Conservation (phyloP, 2,888 invertebrate genomes). For the Belgica antarctica region DNA sequence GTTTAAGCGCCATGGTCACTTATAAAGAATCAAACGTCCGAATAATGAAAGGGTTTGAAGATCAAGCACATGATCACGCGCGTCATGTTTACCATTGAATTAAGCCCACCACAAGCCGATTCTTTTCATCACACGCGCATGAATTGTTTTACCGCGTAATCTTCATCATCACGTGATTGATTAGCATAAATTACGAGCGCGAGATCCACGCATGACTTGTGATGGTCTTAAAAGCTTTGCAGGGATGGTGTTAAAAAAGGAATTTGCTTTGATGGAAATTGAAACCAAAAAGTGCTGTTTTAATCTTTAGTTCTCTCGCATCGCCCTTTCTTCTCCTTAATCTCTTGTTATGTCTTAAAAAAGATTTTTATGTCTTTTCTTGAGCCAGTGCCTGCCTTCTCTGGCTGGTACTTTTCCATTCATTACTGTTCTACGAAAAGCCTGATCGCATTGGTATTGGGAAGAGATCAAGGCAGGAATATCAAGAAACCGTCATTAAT, state of each 20-base stretch:
- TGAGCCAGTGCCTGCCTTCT: neutral
- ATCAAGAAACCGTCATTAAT: slow-evolving; percentile 4
- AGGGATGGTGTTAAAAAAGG: neutral
- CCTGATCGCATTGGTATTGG: slow-evolving; percentile 2
- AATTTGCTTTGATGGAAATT: neutral
- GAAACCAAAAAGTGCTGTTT: neutral
- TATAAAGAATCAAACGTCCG: no score
- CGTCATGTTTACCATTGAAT: no score
- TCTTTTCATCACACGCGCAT: no score
- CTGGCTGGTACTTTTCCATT: slow-evolving; percentile 27
- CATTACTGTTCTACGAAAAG: neutral
- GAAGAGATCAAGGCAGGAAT: neutral
- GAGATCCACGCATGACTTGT: no score
- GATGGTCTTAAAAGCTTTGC: neutral
- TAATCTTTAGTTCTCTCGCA: neutral
- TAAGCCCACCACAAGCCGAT: neutral
- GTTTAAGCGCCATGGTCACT: no score
- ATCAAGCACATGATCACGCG: no score
- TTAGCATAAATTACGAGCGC: neutral
- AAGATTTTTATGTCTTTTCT: slow-evolving; percentile 9
- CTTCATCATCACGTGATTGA: slow-evolving; percentile 15
- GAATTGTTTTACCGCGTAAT: neutral
- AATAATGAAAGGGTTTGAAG: no score
- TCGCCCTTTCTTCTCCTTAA: slow-evolving; percentile 7
- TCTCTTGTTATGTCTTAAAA: neutral